Base-by-base conservation (phyloP, 1,140 invertebrate genomes). In the Arctopsyche grandis region DNA sequence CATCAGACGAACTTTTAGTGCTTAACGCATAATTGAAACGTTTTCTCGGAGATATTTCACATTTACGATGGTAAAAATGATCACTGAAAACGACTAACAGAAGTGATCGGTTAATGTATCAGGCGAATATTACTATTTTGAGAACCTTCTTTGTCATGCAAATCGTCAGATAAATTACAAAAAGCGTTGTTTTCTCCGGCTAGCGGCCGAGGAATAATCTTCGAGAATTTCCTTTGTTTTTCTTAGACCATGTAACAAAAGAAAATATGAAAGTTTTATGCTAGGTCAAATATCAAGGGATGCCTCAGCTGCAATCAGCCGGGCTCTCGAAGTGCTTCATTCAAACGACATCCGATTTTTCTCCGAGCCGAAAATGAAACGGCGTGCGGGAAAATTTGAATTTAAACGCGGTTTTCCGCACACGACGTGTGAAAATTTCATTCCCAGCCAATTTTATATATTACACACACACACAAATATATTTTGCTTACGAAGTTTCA, bases 191-290 rank as follows among this genome's bases (percentile, higher is more conserved):
- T 60, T 52, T 3, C 12, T 14, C 16, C 48, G 29, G 29, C 29
- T 7, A 38, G 44, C 44, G 44, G 48, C 48, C 48, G 12, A 14
- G 16, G 1, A 52, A 52, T 52, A 52, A 14, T 38, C 12, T 52
- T 52, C 12, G 16, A 52, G 10, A 14, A 16, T 5, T 19, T 52
- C 10, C 48, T 19, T n/a, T 52, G 12, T 52, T 52, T 52, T 52
- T 19, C 48, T 14, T 19, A 4, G 3, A 3, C 3, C 3, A 12
- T 38, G 29, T 38, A 52, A 52, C 16, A 52, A 52, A 52, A 52
- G 48, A 52, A 52, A 52, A 52, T 52, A 52, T 52, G 48, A 52
- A 52, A 52, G 48, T 52, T 52, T 52, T 52, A 52, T 52, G 48
- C 12, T 14, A 14, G 48, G 48, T 52, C 48, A 16, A 52, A 52